phyloP scores from a whole-genome alignment of 2,888 invertebrate genomes.

The Ryuthela nishihirai region DNA sequence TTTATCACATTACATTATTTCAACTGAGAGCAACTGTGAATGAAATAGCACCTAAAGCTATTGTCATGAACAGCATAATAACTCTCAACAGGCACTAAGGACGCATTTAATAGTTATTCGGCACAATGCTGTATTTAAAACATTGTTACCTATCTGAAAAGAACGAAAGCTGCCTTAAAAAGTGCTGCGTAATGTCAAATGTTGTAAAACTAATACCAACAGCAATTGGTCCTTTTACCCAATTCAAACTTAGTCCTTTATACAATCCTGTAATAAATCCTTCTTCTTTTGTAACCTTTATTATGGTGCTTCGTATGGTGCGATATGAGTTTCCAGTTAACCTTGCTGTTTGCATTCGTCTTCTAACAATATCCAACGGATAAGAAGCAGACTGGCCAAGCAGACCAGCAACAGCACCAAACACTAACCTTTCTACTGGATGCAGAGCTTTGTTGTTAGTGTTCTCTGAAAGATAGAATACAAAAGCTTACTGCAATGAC shows the following conservation, averaged over 20 bases:
- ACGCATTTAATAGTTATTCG: neutral
- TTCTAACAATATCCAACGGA: slow-evolving; percentile 88
- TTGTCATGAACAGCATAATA: neutral
- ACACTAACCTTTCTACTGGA: slow-evolving; percentile 65
- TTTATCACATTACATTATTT: too few relatives aligned
- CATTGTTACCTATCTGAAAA: slow-evolving; percentile 5
- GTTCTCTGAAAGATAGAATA: slow-evolving; percentile 24
- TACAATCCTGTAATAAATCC: slow-evolving; percentile 86
- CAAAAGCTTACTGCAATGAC: too few relatives aligned
- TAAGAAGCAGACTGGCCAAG: slow-evolving; percentile 94
- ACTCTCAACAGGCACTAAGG: neutral
- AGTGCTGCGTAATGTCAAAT: slow-evolving; percentile 61
- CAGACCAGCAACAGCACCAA: slow-evolving; percentile 88
- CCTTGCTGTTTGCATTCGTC: slow-evolving; percentile 65
- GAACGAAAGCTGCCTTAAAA: slow-evolving; percentile 18
- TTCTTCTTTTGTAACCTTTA: slow-evolving; percentile 59
- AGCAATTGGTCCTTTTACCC: slow-evolving; percentile 72
- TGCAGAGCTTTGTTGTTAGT: slow-evolving; percentile 51
- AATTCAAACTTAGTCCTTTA: slow-evolving; percentile 99
- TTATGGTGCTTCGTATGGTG: slow-evolving; percentile 62
- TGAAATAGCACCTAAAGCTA: too few relatives aligned
- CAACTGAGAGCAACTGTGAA: too few relatives aligned
- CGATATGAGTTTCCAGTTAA: slow-evolving; percentile 59
- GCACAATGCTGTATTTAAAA: neutral
- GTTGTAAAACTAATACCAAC: slow-evolving; percentile 93